Conservation (phyloP, 2,797 vertebrate genomes). For the Myiothlypis chrysogaster region DNA sequence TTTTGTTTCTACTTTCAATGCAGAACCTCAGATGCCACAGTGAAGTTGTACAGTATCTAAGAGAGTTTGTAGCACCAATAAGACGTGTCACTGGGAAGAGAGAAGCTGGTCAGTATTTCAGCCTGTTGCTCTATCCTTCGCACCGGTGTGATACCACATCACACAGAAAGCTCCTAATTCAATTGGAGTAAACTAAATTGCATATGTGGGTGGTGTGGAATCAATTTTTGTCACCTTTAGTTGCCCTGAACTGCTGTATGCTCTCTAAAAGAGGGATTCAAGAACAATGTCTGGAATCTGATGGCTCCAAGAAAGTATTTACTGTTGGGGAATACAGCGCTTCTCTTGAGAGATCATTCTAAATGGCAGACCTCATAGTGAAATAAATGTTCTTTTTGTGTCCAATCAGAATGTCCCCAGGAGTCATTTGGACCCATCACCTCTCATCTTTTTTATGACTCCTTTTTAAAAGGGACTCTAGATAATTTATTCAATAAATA, state of each 20-base stretch:
- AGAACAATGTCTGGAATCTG: neutral
- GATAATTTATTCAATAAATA: neutral
- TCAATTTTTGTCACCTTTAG: neutral
- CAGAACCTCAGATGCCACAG: neutral
- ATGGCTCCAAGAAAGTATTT: neutral
- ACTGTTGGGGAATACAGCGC: neutral
- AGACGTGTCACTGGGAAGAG: neutral
- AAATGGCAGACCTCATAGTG: neutral
- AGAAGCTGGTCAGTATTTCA: neutral
- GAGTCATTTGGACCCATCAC: neutral
- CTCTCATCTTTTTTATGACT: neutral
- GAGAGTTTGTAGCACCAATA: neutral
- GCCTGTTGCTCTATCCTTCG: neutral
- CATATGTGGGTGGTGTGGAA: neutral
- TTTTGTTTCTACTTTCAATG: neutral
- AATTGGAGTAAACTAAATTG: neutral
- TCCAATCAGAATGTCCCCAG: neutral
- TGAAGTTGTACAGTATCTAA: neutral
- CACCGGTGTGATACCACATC: neutral
- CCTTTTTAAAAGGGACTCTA: neutral
- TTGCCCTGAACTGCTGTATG: neutral
- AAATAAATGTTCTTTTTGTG: neutral
- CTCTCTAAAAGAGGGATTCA: neutral
- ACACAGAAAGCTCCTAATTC: neutral
- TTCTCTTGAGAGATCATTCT: neutral